Evolutionary conservation across 1,140 invertebrate genomes (phyloP), one percentile per base, ranked within the genome.

Genomic region (Papilio polyxenes): DNA sequence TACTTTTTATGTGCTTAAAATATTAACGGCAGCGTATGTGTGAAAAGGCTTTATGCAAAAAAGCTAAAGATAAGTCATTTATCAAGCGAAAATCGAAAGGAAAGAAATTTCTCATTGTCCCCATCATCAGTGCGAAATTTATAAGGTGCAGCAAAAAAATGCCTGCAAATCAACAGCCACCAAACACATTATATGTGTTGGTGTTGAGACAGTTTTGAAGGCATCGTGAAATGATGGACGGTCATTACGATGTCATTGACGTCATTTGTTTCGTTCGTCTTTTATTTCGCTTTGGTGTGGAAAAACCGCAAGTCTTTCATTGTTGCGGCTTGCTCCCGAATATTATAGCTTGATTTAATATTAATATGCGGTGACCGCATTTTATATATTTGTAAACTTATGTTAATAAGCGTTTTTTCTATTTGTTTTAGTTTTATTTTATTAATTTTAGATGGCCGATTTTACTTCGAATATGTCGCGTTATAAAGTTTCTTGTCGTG

Each of bases 221-320:
- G 88, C 85, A 82, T 85, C 82, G 84, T 84, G 85, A 88, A 89
- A 88, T 91, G 88, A 92, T 88, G 88, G 89, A 89, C 86, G 86
- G 88, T 91, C 90, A 91, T 91, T 91, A 91, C 86, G 85, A 91
- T 91, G 91, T 89, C 90, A 91, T 91, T 91, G 91, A 91, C 91
- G 88, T 92, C 89, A 89, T 89, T 91, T 91, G 88, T 89, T 90
- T 90, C 88, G 83, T 87, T 86, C 84, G 87, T 85, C 84, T 89
- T 89, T 90, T 87, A 84, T 83, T 86, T 86, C 82, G 79, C 75
- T 85, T 88, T 86, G 9, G 78, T 82, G 85, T 86, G 82, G 59
- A 84, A 86, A 83, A 92, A 90, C 86, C 87, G 84, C 87, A 89
- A 80, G 81, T 37, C 79, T 80, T 44, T 62, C 80, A 85, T 86